Base-by-base conservation (phyloP, 2,888 invertebrate species). In the Craniophora ligustri region DNA sequence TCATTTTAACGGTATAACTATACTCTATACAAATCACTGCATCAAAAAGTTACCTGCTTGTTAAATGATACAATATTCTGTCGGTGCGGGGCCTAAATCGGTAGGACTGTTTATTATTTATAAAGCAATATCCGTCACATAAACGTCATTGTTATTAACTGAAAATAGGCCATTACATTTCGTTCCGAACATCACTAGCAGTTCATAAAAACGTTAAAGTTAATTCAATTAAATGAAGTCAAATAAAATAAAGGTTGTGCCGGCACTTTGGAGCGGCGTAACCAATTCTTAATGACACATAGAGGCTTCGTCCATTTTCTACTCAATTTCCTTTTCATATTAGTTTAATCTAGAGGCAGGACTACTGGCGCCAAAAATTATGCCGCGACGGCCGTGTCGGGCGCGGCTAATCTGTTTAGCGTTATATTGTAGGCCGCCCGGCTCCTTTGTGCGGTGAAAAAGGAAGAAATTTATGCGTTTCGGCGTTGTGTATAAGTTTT, bases 351-450 rank as follows among this genome's bases (percentile, higher is more conserved):
- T 92, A 89, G 79, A 91, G 88, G 88, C 85, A 91, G 89, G 93
- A 91, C 90, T 92, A 88, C 90, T 92, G 93, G 93, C 93, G 93
- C 93, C 93, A 93, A 93, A 93, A 93, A 93, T 93, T 92, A 92
- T 91, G 85, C 87, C 85, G 85, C 87, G 91, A 88, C 88, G 91
- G 84, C 82, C 91, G 90, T 89, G 89, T 86, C 92, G 89, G 91
- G 71, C 83, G 83, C 81, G 84, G 81, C 84, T 92, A 92, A 93
- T 92, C 91, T 90, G 87, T 92, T 93, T 92, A 93, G 89, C 87
- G 86, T 91, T 87, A 87, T 88, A 89, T 87, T 86, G 89, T 87
- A 76, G 86, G 83, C 80, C 84, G 82, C 81, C 82, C 88, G 91
- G 87, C 78, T 81, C 88, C 88, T 92, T 93, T 93, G 93, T 92